These are phyloP conservation scores for Mobula hypostoma DNA, from an alignment of 2,113 vertebrate species.

Conservation along the genomic window DNA sequence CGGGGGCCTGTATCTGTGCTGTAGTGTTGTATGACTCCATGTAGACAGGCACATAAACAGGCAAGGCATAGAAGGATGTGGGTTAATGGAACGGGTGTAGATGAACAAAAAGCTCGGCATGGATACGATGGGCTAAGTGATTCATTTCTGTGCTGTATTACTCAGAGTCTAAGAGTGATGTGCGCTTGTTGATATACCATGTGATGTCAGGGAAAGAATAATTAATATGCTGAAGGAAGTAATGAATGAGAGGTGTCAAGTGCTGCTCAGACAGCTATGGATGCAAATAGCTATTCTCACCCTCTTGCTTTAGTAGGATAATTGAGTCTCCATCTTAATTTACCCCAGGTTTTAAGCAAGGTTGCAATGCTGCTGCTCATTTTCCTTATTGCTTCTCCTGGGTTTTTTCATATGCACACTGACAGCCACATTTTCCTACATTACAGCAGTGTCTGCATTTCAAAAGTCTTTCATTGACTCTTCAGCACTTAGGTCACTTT, in stretches of 20 bases:
- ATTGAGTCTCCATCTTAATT: neutral
- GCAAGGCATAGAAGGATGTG: too few relatives aligned
- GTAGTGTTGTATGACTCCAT: too few relatives aligned
- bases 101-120: too few relatives aligned
- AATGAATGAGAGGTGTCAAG: neutral
- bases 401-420: neutral
- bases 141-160: too few relatives aligned
- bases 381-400: neutral
- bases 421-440: neutral
- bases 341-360: neutral
- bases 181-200: too few relatives aligned
- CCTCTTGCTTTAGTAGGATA: too few relatives aligned
- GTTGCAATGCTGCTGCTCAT: neutral
- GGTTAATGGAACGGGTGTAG: too few relatives aligned
- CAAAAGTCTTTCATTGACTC: neutral
- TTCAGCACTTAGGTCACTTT: neutral
- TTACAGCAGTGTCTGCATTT: neutral
- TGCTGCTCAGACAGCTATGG: neutral
- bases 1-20: too few relatives aligned
- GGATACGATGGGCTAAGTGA: too few relatives aligned
- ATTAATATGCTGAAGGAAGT: neutral
- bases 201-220: neutral
- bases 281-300: neutral
- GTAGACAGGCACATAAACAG: too few relatives aligned
- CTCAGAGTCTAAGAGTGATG: too few relatives aligned